A percentile compares a stretch with the other conserved stretches of the same genome.
Evolutionary conservation across 1,140 invertebrate genomes (phyloP).

Genomic region (Phenacoccus solenopsis): DNA sequence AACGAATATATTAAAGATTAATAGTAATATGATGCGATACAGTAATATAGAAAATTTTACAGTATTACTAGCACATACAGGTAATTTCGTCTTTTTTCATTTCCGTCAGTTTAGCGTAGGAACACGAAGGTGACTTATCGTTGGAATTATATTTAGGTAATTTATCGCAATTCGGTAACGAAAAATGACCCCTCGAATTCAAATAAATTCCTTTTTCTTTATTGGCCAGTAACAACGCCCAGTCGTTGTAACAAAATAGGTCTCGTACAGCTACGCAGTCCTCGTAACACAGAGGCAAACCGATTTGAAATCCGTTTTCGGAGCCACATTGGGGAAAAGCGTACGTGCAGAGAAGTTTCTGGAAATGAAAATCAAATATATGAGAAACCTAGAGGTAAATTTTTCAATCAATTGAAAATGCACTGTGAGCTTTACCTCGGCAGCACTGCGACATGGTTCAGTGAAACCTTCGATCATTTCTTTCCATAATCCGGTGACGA

Average conservation of each 20-base stretch:
- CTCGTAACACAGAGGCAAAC: conserved; percentile 72
- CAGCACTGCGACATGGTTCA: conserved; percentile 69
- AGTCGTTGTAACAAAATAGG: conserved; percentile 84
- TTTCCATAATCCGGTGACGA: conserved; percentile 65
- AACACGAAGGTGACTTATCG: conserved; percentile 48
- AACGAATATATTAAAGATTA: conserved; percentile 23
- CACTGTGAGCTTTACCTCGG: conserved; percentile 46
- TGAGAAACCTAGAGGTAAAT: neutral
- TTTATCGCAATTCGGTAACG: conserved; percentile 68
- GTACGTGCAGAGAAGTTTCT: conserved; percentile 78
- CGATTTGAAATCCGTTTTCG: conserved; percentile 39
- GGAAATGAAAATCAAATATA: conserved; percentile 7
- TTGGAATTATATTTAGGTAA: conserved; percentile 52
- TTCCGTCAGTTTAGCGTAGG: conserved; percentile 68
- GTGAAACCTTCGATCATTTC: conserved; percentile 65
- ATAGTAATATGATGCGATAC: neutral
- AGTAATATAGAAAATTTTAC: neutral
- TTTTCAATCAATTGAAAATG: neutral
- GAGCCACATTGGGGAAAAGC: conserved; percentile 77
- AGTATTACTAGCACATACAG: conserved; percentile 37
- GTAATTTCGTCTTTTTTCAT: conserved; percentile 62
- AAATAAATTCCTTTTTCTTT: conserved; percentile 63
- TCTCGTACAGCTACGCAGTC: conserved; percentile 81
- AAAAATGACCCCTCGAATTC: conserved; percentile 72
- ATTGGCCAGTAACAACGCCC: conserved; percentile 79